Base-by-base conservation (phyloP, 2,888 invertebrate genomes). In the Microdon myrmicae region DNA sequence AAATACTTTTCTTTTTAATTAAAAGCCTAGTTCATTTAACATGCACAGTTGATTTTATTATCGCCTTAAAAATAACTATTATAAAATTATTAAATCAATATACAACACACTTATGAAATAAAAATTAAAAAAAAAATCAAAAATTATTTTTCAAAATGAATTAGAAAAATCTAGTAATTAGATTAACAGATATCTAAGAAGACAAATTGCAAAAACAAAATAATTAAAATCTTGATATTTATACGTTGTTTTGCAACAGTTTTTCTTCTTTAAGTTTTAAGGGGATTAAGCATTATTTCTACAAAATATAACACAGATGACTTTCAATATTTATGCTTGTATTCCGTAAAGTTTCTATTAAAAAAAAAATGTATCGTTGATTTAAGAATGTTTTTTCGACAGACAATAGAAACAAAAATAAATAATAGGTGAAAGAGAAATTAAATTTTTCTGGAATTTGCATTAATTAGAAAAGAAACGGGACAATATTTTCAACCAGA, bases 271-370 rank as follows among this genome's bases (percentile, higher is more conserved):
- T 28, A 45, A 58, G 44, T 55, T 67, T 68, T 58, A 69, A 69
- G 67, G 60, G 19, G 25, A n/a, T n/a, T n/a, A 72, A 71, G 71
- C 73, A 74, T 73, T 76, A 75, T 75, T 70, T 69, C 68, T 69
- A 69, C 69, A 71, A 69, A 71, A 71, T 73, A 72, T 78, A 78
- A 78, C 78, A 78, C 79, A 78, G 78, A 77, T 79, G 77, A 77
- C 78, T 79, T 79, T 78, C 78, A 73, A 69, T 67, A 58, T 59
- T 67, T 55, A 71, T 70, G 68, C 68, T 68, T 69, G 60, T 43
- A 67, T 70, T 67, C 43, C 67, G 67, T 69, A 60, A 45, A 54
- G 44, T 47, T 44, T 53, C 39, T 58, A 23, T 44, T 47, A 64
- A 22, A 41, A 28, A 28, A 26, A 31, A 32, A 44, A 44, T 32